phyloP scores from a whole-genome alignment of 2,113 vertebrate genomes.

The Megaceryle maxima region DNA sequence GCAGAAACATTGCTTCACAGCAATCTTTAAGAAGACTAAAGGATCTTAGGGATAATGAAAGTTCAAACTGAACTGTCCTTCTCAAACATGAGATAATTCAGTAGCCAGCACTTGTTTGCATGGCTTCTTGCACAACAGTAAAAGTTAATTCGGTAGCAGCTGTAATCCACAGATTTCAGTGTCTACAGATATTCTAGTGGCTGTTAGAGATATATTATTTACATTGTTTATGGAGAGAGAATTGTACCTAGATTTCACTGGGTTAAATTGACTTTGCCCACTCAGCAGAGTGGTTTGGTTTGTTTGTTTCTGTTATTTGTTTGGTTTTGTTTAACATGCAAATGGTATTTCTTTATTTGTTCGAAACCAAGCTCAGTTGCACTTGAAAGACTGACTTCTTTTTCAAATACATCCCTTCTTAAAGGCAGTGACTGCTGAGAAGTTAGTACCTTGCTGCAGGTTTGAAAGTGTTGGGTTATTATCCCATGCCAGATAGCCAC shows the following conservation, averaged over 20 bases:
- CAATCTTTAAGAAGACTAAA: not conserved
- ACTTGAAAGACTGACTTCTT: not conserved
- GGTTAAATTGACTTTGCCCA: not conserved
- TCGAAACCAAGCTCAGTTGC: not conserved
- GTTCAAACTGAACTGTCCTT: not conserved
- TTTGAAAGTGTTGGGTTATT: not conserved
- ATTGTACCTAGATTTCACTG: not conserved
- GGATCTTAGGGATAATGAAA: not conserved
- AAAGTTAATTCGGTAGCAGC: not conserved
- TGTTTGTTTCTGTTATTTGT: not conserved
- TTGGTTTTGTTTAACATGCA: not conserved
- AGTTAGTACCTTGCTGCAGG: not conserved
- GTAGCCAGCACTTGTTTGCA: not conserved
- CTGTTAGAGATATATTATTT: not conserved
- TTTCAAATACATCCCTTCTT: not conserved
- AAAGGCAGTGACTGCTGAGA: not conserved
- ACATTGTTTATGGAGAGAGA: not conserved
- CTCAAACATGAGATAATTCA: not conserved
- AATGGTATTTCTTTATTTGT: not conserved
- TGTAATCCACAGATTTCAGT: not conserved
- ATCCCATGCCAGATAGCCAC: not conserved
- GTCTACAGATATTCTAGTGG: not conserved
- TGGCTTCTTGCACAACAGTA: not conserved
- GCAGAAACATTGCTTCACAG: not conserved
- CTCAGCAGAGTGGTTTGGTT: not conserved